Evolutionary conservation across 2,888 invertebrate genomes (phyloP).

Genomic region (Metellina segmentata): DNA sequence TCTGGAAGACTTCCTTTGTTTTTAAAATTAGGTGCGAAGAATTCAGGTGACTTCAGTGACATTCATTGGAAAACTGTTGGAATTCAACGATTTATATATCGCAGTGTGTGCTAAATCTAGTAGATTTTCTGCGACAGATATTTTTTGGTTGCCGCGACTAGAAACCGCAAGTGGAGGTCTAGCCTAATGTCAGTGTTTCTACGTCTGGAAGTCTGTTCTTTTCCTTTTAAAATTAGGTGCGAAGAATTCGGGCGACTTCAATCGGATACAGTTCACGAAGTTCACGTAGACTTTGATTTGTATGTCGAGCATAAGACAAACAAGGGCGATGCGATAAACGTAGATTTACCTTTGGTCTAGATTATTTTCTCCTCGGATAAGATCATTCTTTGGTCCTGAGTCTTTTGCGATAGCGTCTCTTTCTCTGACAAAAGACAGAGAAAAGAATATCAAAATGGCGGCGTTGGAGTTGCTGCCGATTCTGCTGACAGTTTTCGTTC

Average conservation of each 20-base stretch:
- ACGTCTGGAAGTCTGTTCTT: background rate
- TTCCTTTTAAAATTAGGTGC: background rate
- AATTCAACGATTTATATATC: too few relatives aligned
- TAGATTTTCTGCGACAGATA: too few relatives aligned
- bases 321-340: slow-evolving; percentile 46
- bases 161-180: too few relatives aligned
- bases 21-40: too few relatives aligned
- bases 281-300: slow-evolving; percentile 68
- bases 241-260: background rate
- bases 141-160: too few relatives aligned
- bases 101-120: too few relatives aligned
- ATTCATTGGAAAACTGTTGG: too few relatives aligned
- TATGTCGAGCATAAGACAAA: slow-evolving; percentile 64
- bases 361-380: slow-evolving; percentile 53
- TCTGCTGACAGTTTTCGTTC: background rate
- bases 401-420: slow-evolving; percentile 7
- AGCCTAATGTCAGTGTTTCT: too few relatives aligned
- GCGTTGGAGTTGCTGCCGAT: slow-evolving; percentile 5
- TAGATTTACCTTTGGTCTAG: slow-evolving; percentile 61
- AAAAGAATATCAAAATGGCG: slow-evolving; percentile 45
- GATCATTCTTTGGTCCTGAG: slow-evolving; percentile 24
- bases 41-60: too few relatives aligned
- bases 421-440: background rate
- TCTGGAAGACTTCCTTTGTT: background rate
- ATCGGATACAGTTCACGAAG: background rate